These are phyloP conservation scores for Caradrina clavipalpis DNA, from an alignment of 2,888 invertebrate genomes.

Conservation along the genomic window DNA sequence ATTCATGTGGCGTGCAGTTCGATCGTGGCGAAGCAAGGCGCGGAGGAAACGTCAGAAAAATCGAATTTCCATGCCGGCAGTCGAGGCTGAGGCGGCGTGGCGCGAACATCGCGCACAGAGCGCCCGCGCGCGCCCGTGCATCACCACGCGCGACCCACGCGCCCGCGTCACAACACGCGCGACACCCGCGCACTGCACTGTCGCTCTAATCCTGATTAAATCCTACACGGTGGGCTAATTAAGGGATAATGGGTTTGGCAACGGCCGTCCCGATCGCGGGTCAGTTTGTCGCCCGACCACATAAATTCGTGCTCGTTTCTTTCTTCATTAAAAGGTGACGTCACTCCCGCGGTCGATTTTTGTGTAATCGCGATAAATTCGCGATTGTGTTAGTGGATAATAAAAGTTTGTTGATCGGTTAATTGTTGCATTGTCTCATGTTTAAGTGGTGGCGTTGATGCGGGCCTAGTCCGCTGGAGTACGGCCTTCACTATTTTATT, in stretches of 20 bases:
- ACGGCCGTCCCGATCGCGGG: conserved; percentile 76
- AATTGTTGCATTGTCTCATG: conserved; percentile 84
- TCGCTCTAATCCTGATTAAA: conserved; percentile 61
- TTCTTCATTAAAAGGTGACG: conserved; percentile 89
- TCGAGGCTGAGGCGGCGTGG: conserved; percentile 89
- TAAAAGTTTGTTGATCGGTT: conserved; percentile 57
- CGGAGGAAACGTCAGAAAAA: conserved; percentile 91
- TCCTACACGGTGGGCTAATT: conserved; percentile 81
- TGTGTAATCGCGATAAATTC: conserved; percentile 68
- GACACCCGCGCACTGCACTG: conserved; percentile 71
- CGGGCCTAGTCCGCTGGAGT: conserved; percentile 67
- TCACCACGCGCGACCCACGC: conserved; percentile 63
- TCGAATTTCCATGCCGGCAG: conserved; percentile 90
- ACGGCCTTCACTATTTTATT: conserved; percentile 77
- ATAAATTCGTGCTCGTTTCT: conserved; percentile 82
- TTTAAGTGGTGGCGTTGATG: conserved; percentile 62
- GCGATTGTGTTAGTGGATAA: conserved; percentile 60
- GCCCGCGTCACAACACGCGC: conserved; percentile 67
- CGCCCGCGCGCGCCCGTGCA: conserved; percentile 83
- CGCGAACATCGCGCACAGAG: conserved; percentile 85
- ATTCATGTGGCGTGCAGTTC: conserved; percentile 88
- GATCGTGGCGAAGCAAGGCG: conserved; percentile 88
- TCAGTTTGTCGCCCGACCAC: conserved; percentile 80
- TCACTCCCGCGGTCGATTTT: conserved; percentile 83
- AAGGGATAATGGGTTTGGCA: conserved; percentile 85